Percentiles rank a stretch among this genome's conserved stretches.
phyloP scores from a whole-genome alignment of 2,797 vertebrate species.

The Chiloscyllium punctatum region DNA sequence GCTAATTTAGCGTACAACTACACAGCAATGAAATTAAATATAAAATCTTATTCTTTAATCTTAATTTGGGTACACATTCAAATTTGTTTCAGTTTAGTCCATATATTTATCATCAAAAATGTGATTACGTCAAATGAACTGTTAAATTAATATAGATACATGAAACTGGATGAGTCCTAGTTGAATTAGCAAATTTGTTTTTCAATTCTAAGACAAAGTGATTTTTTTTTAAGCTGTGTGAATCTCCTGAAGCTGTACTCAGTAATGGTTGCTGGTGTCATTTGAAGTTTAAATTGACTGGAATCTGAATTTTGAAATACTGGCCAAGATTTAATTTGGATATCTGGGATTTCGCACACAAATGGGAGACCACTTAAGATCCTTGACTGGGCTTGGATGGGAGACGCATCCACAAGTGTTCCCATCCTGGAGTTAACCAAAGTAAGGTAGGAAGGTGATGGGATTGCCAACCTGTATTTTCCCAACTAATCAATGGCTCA shows the following conservation, averaged over 20 bases:
- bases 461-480: too few species aligned
- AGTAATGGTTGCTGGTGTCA: neutral
- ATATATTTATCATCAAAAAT: neutral
- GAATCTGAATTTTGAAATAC: neutral
- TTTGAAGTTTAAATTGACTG: neutral
- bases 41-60: neutral
- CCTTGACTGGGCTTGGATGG: too few species aligned
- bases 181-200: neutral
- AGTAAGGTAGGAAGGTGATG: too few species aligned
- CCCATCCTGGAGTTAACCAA: too few species aligned
- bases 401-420: too few species aligned
- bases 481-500: too few species aligned
- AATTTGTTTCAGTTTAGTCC: neutral
- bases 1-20: neutral
- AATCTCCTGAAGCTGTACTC: constrained; percentile 19
- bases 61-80: neutral
- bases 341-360: neutral
- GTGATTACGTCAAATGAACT: neutral
- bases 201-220: neutral
- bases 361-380: neutral
- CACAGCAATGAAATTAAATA: neutral
- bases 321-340: neutral
- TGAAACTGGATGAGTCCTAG: neutral
- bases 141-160: neutral
- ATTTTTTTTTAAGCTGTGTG: neutral